These are phyloP conservation scores for Virgularia gustaviana DNA, from an alignment of 92 coral and sea anemone species.

Conservation along the genomic window DNA sequence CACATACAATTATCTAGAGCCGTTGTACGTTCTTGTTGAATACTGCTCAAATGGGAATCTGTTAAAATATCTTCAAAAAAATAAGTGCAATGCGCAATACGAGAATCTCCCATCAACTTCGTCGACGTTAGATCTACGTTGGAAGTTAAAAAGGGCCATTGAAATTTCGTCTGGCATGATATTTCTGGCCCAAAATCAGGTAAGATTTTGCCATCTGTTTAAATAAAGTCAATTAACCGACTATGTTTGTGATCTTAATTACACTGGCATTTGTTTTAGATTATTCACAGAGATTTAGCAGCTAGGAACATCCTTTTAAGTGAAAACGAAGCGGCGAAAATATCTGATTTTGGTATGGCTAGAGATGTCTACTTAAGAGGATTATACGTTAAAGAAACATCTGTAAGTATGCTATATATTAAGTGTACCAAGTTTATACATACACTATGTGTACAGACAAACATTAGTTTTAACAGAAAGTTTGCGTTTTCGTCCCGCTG, in stretches of 20 bases:
- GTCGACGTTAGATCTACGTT: neutral
- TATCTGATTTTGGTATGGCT: slow-evolving; percentile 32
- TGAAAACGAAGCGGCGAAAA: slow-evolving; percentile 28
- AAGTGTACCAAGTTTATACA: no score
- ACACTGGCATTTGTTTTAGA: neutral
- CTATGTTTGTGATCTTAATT: neutral
- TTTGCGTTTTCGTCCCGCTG: no score
- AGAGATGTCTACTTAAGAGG: slow-evolving; percentile 28
- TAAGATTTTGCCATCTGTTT: neutral
- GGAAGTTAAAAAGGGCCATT: slow-evolving; percentile 16
- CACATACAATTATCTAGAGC: slow-evolving; percentile 8
- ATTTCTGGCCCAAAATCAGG: slow-evolving; percentile 17
- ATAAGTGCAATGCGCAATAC: neutral
- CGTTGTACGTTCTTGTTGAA: slow-evolving; percentile 25
- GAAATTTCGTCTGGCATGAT: slow-evolving; percentile 28
- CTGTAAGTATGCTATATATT: no score
- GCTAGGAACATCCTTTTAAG: slow-evolving; percentile 22
- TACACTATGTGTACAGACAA: no score
- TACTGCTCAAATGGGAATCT: slow-evolving; percentile 24
- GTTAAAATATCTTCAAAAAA: slow-evolving; percentile 6
- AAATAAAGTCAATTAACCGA: neutral
- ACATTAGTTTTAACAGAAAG: no score
- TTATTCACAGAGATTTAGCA: slow-evolving; percentile 25
- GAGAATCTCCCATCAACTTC: slow-evolving; percentile 5
- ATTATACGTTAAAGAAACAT: slow-evolving; percentile 20